These are phyloP conservation scores for Crematogaster levior DNA, from an alignment of 2,888 invertebrate genomes.

Conservation along the genomic window DNA sequence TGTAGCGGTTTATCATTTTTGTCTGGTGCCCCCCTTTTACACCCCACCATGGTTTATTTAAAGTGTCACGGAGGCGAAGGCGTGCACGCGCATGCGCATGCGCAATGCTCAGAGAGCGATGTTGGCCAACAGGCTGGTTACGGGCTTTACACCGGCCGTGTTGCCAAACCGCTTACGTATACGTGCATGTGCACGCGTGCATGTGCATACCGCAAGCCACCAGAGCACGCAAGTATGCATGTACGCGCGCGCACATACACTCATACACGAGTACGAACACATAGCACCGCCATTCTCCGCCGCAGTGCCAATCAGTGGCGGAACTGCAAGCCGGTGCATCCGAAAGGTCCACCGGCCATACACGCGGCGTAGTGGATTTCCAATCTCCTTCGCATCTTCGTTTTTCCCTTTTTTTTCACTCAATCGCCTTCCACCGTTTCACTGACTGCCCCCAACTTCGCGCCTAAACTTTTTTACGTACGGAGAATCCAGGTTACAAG, in stretches of 20 bases:
- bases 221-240: background rate
- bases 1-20: conserved; percentile 75
- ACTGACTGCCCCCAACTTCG: conserved; percentile 58
- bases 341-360: conserved; percentile 58
- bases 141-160: conserved; percentile 73
- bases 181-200: conserved; percentile 23
- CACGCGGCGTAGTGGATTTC: conserved; percentile 45
- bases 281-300: conserved; percentile 63
- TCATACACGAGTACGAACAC: background rate
- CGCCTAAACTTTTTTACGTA: conserved; percentile 65
- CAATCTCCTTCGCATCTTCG: conserved; percentile 35
- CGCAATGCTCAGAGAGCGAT: conserved; percentile 58
- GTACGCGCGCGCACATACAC: background rate
- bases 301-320: conserved; percentile 72
- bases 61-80: conserved; percentile 75
- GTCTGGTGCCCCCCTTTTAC: conserved; percentile 67
- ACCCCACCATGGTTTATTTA: conserved; percentile 74
- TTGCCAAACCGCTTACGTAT: conserved; percentile 72
- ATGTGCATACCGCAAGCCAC: conserved; percentile 15
- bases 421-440: conserved; percentile 65
- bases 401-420: conserved; percentile 47
- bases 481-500: conserved; percentile 64
- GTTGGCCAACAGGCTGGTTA: conserved; percentile 76
- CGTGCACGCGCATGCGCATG: conserved; percentile 68
- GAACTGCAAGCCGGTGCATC: conserved; percentile 73